A percentile compares a stretch with the other conserved stretches of the same genome.
phyloP scores from a whole-genome alignment of 2,113 vertebrate genomes.

The Pangasianodon gigas region DNA sequence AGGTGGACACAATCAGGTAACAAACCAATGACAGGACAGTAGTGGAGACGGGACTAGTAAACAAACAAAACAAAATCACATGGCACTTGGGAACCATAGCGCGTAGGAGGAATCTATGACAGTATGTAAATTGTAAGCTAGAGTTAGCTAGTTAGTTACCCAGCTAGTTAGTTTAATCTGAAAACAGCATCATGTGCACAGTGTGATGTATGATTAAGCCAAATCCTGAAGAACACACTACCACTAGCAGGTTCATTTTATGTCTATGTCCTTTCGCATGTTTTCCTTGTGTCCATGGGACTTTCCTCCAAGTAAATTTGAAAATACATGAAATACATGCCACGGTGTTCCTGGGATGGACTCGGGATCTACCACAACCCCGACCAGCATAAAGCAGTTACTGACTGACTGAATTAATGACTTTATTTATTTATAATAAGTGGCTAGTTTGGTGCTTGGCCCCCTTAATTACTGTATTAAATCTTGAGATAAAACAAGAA shows the following conservation, averaged over 20 bases:
- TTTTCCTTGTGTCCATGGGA: background rate
- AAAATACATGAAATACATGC: too few relatives aligned
- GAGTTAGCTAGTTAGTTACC: too few relatives aligned
- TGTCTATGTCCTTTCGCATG: background rate
- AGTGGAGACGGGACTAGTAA: background rate
- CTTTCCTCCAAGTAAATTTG: background rate
- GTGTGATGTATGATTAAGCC: background rate
- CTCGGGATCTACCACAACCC: background rate
- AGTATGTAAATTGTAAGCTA: background rate
- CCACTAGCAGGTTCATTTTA: background rate
- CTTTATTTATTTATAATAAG: background rate
- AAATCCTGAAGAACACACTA: background rate
- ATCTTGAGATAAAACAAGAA: background rate
- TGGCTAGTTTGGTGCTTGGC: background rate
- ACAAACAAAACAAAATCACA: background rate
- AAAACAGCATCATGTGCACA: too few relatives aligned
- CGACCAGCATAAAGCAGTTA: background rate
- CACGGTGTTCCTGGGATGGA: too few relatives aligned
- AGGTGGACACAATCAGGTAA: background rate
- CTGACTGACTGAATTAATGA: background rate
- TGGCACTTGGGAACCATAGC: background rate
- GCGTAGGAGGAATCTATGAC: background rate
- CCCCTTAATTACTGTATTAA: background rate
- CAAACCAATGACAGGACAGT: background rate
- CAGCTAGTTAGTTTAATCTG: too few relatives aligned